Conservation (phyloP, 1,140 invertebrate genomes). For the Macrosteles quadrilineatus region DNA sequence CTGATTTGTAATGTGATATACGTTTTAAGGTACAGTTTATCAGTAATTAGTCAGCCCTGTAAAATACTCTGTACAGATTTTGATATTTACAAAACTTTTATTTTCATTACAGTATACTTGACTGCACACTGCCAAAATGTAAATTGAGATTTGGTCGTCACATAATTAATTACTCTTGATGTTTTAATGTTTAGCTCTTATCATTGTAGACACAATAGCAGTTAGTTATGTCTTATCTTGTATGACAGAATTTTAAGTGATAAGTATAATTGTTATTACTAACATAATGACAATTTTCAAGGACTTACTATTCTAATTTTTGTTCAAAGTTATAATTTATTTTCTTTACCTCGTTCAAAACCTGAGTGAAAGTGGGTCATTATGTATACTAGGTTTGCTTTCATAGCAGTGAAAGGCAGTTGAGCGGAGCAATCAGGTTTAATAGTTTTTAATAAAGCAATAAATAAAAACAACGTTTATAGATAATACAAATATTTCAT, state of each 20-base stretch:
- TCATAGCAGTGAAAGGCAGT: no score
- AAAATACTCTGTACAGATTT: neutral
- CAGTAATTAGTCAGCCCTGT: neutral
- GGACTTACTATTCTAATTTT: neutral
- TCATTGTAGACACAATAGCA: neutral
- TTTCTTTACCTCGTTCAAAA: no score
- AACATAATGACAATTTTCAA: neutral
- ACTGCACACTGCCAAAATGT: neutral
- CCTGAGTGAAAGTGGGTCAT: no score
- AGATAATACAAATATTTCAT: no score
- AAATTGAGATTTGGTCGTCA: neutral
- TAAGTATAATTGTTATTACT: neutral
- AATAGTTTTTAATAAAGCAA: no score
- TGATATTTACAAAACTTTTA: neutral
- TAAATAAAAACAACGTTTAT: no score
- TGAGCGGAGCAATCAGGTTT: no score
- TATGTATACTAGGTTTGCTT: no score
- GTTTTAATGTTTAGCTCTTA: neutral
- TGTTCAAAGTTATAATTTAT: no score
- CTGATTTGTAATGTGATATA: neutral
- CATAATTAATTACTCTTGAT: neutral
- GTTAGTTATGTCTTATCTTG: neutral
- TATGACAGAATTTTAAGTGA: neutral
- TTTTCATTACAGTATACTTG: neutral
- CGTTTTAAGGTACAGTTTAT: neutral